A percentile compares a stretch with the other conserved stretches of the same genome.
Conservation (phyloP, 2,113 vertebrate species). For the Pithys albifrons region DNA sequence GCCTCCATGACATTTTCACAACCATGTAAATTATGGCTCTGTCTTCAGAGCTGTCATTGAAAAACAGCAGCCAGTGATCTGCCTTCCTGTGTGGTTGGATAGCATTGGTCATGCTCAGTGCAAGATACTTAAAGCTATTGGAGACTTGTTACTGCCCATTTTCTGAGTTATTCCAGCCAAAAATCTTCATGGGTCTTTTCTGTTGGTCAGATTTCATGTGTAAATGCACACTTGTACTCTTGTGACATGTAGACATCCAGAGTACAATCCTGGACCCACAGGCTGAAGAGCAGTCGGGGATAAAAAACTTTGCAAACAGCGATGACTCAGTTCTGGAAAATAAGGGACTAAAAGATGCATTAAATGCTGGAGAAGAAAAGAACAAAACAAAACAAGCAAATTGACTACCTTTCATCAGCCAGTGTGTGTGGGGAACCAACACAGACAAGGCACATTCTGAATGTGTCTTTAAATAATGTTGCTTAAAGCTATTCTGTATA, state of each 20-base stretch:
- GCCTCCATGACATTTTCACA: background rate
- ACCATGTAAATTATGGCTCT: background rate
- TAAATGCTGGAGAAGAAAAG: background rate
- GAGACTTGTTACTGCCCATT: background rate
- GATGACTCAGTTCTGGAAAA: background rate
- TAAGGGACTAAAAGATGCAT: background rate
- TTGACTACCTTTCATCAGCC: background rate
- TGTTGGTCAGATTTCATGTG: background rate
- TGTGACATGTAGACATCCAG: background rate
- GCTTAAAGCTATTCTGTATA: background rate
- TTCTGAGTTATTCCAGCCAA: background rate
- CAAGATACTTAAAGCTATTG: background rate
- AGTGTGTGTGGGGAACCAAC: accelerated
- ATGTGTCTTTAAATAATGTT: background rate
- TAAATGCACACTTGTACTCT: background rate
- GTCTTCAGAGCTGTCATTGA: background rate
- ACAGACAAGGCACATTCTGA: accelerated
- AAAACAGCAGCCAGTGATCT: background rate
- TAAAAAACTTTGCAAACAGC: background rate
- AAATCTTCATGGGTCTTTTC: background rate
- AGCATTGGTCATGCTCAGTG: background rate
- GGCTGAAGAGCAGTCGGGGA: background rate
- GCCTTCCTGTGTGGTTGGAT: background rate
- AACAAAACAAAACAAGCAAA: background rate
- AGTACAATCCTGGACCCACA: background rate